Conservation (phyloP, 2,797 vertebrate species). For the Morus bassanus region DNA sequence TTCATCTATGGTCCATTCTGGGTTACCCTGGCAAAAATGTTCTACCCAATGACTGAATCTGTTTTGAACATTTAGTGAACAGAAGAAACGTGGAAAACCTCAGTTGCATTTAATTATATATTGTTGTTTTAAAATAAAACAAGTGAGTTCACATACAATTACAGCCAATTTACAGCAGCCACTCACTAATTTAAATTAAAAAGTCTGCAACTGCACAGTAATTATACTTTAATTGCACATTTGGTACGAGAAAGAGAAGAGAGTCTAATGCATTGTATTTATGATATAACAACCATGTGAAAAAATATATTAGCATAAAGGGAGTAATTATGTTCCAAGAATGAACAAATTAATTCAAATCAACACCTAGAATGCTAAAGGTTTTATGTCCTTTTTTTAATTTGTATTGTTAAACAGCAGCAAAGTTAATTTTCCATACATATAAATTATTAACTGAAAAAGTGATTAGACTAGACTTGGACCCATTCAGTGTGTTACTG, state of each 20-base stretch:
- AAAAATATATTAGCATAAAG: slow-evolving; percentile 58
- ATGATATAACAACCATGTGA: slow-evolving; percentile 46
- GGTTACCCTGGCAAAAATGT: neutral
- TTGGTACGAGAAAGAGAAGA: slow-evolving; percentile 57
- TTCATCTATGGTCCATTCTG: neutral
- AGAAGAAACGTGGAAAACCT: slow-evolving; percentile 17
- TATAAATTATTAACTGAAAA: slow-evolving; percentile 55
- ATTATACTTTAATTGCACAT: slow-evolving; percentile 64
- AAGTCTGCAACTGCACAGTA: slow-evolving; percentile 46
- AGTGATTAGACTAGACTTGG: slow-evolving; percentile 28
- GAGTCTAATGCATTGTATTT: slow-evolving; percentile 56
- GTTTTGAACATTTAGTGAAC: neutral
- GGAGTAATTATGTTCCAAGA: slow-evolving; percentile 24
- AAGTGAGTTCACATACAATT: slow-evolving; percentile 37
- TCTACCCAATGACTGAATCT: neutral
- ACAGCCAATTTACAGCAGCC: slow-evolving; percentile 31
- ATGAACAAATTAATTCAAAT: slow-evolving; percentile 57
- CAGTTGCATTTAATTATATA: slow-evolving; percentile 11
- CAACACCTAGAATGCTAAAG: slow-evolving; percentile 30
- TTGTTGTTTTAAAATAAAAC: slow-evolving; percentile 34
- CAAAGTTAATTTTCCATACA: slow-evolving; percentile 30
- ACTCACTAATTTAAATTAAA: slow-evolving; percentile 66
- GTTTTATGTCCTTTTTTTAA: neutral
- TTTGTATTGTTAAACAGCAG: slow-evolving; percentile 5
- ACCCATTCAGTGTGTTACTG: neutral